Conservation (phyloP, 2,888 invertebrate genomes). For the Amphipyra berbera region DNA sequence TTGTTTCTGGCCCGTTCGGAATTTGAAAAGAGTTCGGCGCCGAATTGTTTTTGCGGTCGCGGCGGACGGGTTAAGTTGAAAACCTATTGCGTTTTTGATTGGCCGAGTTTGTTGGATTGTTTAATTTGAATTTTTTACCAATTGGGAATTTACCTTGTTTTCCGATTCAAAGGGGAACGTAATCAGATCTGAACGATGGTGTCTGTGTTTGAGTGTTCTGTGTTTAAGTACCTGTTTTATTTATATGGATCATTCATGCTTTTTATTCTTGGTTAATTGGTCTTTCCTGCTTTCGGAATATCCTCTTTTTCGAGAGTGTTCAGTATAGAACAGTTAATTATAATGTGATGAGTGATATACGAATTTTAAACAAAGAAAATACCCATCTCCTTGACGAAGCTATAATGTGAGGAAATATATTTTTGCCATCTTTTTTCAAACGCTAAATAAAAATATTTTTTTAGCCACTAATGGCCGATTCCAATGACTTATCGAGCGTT, state of each 20-base stretch:
- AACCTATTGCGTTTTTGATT: conserved; percentile 53
- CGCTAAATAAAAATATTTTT: no score
- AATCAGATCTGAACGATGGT: conserved; percentile 44
- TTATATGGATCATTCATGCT: neutral
- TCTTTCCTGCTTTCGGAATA: no score
- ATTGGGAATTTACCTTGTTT: conserved; percentile 37
- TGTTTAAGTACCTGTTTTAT: conserved; percentile 8
- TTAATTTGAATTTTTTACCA: conserved; percentile 47
- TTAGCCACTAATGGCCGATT: no score
- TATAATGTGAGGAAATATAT: no score
- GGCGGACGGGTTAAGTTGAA: conserved; percentile 51
- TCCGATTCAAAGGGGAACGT: conserved; percentile 39
- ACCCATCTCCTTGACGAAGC: no score
- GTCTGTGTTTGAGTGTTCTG: conserved; percentile 9
- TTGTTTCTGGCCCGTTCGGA: conserved; percentile 64
- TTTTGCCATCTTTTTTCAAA: no score
- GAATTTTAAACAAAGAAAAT: no score
- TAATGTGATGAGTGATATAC: no score
- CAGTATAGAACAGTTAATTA: no score
- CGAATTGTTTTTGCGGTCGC: conserved; percentile 57
- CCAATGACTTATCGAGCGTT: no score
- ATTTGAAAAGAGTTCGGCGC: conserved; percentile 67
- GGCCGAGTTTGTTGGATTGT: conserved; percentile 47
- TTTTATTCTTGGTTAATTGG: neutral
- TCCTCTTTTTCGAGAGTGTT: no score